Evolutionary conservation across 1,140 invertebrate genomes (phyloP).

Genomic region (Eurosta solidaginis): DNA sequence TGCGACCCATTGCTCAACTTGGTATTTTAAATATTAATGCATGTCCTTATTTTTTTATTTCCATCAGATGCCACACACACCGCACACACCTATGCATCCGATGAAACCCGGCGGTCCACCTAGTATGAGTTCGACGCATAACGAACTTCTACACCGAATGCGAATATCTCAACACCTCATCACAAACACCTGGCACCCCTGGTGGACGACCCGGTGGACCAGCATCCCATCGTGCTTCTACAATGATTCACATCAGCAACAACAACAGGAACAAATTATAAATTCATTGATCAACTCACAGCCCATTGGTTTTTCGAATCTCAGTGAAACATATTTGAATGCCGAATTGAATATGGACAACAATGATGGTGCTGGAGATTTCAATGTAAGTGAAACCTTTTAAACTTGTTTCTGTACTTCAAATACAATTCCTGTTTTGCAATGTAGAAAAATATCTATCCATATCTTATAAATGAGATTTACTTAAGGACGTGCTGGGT

Average conservation of each 20-base stretch:
- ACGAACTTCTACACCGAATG: conserved; percentile 63
- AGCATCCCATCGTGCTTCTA: conserved; percentile 31
- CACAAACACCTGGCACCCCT: conserved; percentile 54
- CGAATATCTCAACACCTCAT: conserved; percentile 51
- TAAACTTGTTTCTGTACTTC: too few species aligned
- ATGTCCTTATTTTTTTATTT: conserved; percentile 82
- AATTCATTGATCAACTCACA: conserved; percentile 60
- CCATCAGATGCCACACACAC: conserved; percentile 86
- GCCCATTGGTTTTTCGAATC: conserved; percentile 55
- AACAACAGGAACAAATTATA: conserved; percentile 56
- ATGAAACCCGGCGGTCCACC: conserved; percentile 73
- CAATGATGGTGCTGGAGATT: conserved; percentile 84
- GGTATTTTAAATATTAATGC: conserved; percentile 48
- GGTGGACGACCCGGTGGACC: conserved; percentile 40
- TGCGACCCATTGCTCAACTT: not conserved
- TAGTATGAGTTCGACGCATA: conserved; percentile 70
- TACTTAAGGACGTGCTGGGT: too few species aligned
- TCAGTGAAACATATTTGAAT: conserved; percentile 74
- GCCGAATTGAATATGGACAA: conserved; percentile 87
- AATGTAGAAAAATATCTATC: too few species aligned
- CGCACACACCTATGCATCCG: conserved; percentile 64
- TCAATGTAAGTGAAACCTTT: conserved; percentile 89
- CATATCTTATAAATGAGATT: too few species aligned
- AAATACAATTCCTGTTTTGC: too few species aligned
- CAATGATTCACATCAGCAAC: conserved; percentile 36